These are phyloP conservation scores for Larimichthys crocea DNA, from an alignment of 2,113 vertebrate genomes.

Conservation along the genomic window DNA sequence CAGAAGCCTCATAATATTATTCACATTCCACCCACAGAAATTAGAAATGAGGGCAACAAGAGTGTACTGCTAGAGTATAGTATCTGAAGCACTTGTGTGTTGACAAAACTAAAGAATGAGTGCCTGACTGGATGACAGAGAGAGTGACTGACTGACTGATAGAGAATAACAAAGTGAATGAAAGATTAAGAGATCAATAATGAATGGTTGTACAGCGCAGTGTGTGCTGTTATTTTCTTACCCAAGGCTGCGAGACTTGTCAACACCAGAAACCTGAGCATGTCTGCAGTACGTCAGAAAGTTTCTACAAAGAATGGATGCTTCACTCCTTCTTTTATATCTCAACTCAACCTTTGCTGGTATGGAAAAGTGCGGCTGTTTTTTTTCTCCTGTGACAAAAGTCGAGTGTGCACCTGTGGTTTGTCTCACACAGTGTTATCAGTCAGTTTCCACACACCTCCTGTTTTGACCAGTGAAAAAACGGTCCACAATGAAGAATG, in stretches of 20 bases:
- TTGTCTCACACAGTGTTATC: constrained; percentile 65
- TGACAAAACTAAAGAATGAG: background rate
- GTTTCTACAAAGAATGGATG: constrained; percentile 5
- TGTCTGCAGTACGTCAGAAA: constrained; percentile 69
- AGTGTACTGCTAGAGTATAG: background rate
- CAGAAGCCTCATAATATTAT: background rate
- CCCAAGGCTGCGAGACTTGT: constrained; percentile 71
- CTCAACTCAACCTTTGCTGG: constrained; percentile 41
- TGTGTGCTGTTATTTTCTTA: constrained; percentile 55
- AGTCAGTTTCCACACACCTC: background rate
- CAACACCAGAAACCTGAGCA: constrained; percentile 85
- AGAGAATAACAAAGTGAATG: constrained; percentile 2
- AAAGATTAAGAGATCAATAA: constrained; percentile 42
- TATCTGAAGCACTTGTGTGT: background rate
- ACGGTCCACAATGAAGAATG: constrained; percentile 11
- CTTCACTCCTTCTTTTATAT: constrained; percentile 67
- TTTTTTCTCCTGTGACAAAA: constrained; percentile 18
- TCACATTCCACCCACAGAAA: background rate
- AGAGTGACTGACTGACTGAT: constrained; percentile 13
- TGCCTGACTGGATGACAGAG: constrained; percentile 19
- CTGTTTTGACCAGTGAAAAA: constrained; percentile 10
- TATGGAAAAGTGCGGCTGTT: constrained; percentile 16
- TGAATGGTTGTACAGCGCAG: background rate
- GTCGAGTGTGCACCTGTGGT: constrained; percentile 59
- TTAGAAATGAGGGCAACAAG: background rate